These are phyloP conservation scores for Drosophila orena DNA, from an alignment of 1,140 invertebrate species.

Conservation along the genomic window DNA sequence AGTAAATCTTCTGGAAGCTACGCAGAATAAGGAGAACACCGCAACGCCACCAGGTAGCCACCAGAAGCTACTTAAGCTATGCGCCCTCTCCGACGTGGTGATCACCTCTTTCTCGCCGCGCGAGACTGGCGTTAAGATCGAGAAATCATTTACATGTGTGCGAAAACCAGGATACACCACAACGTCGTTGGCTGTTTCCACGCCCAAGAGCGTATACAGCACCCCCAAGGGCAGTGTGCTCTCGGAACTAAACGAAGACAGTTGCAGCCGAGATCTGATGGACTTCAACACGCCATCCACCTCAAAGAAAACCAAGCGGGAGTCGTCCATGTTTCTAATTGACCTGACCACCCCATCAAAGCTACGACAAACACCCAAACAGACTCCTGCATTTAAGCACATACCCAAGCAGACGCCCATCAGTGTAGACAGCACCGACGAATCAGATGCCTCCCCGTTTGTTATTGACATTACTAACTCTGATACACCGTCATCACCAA, in stretches of 20 bases:
- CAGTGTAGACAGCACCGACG: slow-evolving; percentile 44
- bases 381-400: slow-evolving; percentile 7
- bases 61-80: slow-evolving; percentile 54
- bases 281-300: slow-evolving; percentile 70
- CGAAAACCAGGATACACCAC: slow-evolving; percentile 46
- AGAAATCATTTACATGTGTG: slow-evolving; percentile 73
- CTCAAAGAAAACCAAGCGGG: slow-evolving; percentile 53
- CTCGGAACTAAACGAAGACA: slow-evolving; percentile 64
- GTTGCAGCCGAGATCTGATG: slow-evolving; percentile 61
- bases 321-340: slow-evolving; percentile 72
- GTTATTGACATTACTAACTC: slow-evolving; percentile 63
- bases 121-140: slow-evolving; percentile 67
- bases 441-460: slow-evolving; percentile 48
- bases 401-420: slow-evolving; percentile 23
- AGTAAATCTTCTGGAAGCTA: slow-evolving; percentile 72
- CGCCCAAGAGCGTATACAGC: slow-evolving; percentile 74
- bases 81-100: slow-evolving; percentile 68
- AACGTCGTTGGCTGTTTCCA: slow-evolving; percentile 12
- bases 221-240: slow-evolving; percentile 73
- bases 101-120: slow-evolving; percentile 80
- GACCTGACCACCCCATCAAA: slow-evolving; percentile 76
- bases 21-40: slow-evolving; percentile 75
- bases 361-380: slow-evolving; percentile 42
- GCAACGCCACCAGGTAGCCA: slow-evolving; percentile 51
- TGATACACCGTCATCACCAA: slow-evolving; percentile 22